Evolutionary conservation across 1,140 invertebrate genomes (phyloP), one percentile per base, ranked within the genome.

Genomic region (Drosophila nannoptera): DNA sequence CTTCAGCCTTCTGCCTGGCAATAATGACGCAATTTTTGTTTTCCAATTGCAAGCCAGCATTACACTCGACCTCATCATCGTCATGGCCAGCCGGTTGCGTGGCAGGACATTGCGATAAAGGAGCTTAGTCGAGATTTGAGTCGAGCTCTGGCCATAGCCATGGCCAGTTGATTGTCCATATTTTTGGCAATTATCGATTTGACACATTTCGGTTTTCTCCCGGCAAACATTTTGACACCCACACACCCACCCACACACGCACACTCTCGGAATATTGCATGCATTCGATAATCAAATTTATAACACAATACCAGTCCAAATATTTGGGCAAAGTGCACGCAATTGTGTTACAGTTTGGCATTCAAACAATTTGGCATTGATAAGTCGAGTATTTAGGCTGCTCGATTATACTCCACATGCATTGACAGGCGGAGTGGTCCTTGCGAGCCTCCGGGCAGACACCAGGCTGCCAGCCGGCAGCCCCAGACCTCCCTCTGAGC

Each of bases 151-250:
- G 7, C 45, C 38, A 1, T 14, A 36, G 32, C 43, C 38, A 32
- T 56, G 54, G 31, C 54, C 38, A 16, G 32, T 52, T 11, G 56
- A 40, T 48, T 65, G 40, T 33, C n/a, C 53, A 14, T 65, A 49
- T 56, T 73, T 75, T 84, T 73, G 81, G 43, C 81, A 84, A 84
- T 86, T 86, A 83, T 86, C 81, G 80, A 83, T 86, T 83, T 86
- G 80, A 80, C 80, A 83, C 81, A 83, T 83, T 83, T 83, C 63
- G 52, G 35, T 58, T 71, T 74, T 45, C 62, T 55, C 46, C 56
- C 72, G 77, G 73, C 40, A 78, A 84, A 74, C 80, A 84, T 84
- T 82, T 75, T 72, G 78, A 83, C 80, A 80, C 54, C 12, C 45
- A 43, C 7, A 32, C 8, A 3, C 7, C 29, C 5, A 32, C 32